Evolutionary conservation across 2,113 vertebrate genomes (phyloP).

Genomic region (Procavia capensis): DNA sequence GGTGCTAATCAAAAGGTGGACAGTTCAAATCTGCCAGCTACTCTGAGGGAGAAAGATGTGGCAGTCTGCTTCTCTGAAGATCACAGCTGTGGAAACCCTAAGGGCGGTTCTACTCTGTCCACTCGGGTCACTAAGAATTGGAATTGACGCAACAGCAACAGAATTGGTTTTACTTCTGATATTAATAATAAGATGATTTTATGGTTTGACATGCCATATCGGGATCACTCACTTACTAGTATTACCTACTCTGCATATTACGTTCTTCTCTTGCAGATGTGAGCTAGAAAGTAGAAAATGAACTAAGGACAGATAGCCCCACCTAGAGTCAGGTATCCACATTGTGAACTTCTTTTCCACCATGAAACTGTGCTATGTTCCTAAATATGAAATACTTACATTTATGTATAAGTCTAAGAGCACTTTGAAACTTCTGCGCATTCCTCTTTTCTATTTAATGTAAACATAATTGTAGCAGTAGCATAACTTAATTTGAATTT

Average conservation of each 20-base stretch:
- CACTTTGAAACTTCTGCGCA: conserved; percentile 46
- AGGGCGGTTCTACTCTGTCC: background rate
- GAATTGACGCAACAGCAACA: no score
- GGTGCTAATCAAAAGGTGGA: background rate
- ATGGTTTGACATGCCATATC: conserved; percentile 27
- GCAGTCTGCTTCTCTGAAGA: background rate
- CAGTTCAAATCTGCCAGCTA: background rate
- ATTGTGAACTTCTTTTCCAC: background rate
- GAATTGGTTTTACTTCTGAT: background rate
- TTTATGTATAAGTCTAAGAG: conserved; percentile 50
- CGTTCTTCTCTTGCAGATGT: conserved; percentile 59
- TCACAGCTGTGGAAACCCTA: background rate
- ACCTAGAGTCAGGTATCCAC: conserved; percentile 16
- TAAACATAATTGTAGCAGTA: background rate
- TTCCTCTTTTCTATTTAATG: conserved; percentile 30
- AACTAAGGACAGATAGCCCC: conserved; percentile 2
- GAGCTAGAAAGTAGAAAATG: conserved; percentile 57
- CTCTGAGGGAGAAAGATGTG: background rate
- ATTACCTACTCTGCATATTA: conserved; percentile 55
- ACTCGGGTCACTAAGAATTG: no score
- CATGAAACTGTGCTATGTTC: conserved; percentile 8
- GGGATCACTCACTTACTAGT: conserved; percentile 34
- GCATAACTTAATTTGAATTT: conserved; percentile 51
- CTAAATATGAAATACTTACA: conserved; percentile 56
- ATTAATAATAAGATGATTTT: conserved; percentile 47